A percentile compares a stretch with the other conserved stretches of the same genome.
Evolutionary conservation across 1,140 invertebrate genomes (phyloP).

Genomic region (Caerostris darwini): DNA sequence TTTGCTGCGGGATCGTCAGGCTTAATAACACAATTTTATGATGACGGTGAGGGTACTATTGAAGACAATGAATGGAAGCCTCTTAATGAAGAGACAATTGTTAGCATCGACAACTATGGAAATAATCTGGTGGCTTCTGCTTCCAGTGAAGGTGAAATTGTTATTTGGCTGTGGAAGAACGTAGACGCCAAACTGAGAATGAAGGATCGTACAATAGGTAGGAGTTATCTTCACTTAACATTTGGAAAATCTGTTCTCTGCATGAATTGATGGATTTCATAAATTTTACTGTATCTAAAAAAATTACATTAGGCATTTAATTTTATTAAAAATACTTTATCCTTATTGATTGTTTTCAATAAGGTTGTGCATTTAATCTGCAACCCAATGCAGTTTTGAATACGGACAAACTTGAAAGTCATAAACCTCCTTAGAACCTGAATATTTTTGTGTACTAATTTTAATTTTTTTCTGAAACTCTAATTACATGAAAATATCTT

Average conservation of each 20-base stretch:
- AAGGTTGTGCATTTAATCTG: too few species aligned
- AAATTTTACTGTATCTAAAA: too few species aligned
- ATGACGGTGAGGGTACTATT: slow-evolving; percentile 83
- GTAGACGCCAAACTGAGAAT: slow-evolving; percentile 85
- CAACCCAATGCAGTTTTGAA: too few species aligned
- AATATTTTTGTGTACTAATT: too few species aligned
- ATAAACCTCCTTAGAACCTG: too few species aligned
- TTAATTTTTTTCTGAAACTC: too few species aligned
- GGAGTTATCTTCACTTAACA: not conserved
- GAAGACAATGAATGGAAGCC: slow-evolving; percentile 85
- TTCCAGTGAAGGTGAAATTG: slow-evolving; percentile 88
- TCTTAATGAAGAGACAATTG: slow-evolving; percentile 88
- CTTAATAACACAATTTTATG: slow-evolving; percentile 87
- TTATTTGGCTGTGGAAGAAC: slow-evolving; percentile 89
- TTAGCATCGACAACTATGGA: slow-evolving; percentile 84
- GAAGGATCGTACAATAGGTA: not conserved
- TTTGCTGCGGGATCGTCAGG: slow-evolving; percentile 88
- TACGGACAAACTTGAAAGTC: too few species aligned
- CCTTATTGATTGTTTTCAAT: too few species aligned
- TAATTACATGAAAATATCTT: too few species aligned
- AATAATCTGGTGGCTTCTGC: slow-evolving; percentile 87
- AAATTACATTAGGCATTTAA: too few species aligned
- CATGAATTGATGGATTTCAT: not conserved
- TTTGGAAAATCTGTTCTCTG: too few species aligned
- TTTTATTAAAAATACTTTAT: too few species aligned